Base-by-base conservation (phyloP, 2,797 vertebrate species). In the Clarias pachynema region DNA sequence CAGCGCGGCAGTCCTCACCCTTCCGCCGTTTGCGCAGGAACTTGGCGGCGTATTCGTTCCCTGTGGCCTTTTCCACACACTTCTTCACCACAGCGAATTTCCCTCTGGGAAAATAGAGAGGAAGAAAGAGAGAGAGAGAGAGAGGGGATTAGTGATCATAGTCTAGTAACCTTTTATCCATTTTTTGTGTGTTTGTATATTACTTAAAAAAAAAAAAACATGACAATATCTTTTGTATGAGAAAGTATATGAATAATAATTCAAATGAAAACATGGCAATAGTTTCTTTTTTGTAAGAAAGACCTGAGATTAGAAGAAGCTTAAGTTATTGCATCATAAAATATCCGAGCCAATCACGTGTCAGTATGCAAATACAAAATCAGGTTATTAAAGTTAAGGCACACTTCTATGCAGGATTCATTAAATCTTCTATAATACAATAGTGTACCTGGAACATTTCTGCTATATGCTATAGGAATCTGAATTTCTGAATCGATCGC, bases 61-160 rank as follows among this genome's bases (percentile, higher is more conserved):
- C 95, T 0, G 96, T 96, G 6, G 93, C 89, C 89, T 96, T 96
- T 90, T 97, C 96, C 1, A 95, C 89, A 90, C 96, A 97, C 93
- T 95, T 96, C 87, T 96, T 96, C 44, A 97, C 96, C 89, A 97
- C 96, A 1, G 96, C 96, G 93, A 97, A 97, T 89, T 96, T 96
- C 81, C 96, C 96, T 93, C 96, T 97, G 22, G 10, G n/a, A 24
- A 60, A 31, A 66, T 22, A 72, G 5, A 59, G 20, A 63, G 66
- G 69, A 72, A 80, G 49, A 15, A 24, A 81, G 53, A 72, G 40
- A 81, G 70, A 18, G 31, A 87, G 80, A 57, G 79, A 69, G 20
- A 74, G n/a, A n/a, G 14, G 3, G 44, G 15, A 63, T 79, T 79
- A 79, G 24, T n/a, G 20, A 62, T 20, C 9, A 62, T 63, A 4